These are phyloP conservation scores for Halotydeus destructor DNA, from an alignment of 1,140 invertebrate genomes.

Conservation along the genomic window DNA sequence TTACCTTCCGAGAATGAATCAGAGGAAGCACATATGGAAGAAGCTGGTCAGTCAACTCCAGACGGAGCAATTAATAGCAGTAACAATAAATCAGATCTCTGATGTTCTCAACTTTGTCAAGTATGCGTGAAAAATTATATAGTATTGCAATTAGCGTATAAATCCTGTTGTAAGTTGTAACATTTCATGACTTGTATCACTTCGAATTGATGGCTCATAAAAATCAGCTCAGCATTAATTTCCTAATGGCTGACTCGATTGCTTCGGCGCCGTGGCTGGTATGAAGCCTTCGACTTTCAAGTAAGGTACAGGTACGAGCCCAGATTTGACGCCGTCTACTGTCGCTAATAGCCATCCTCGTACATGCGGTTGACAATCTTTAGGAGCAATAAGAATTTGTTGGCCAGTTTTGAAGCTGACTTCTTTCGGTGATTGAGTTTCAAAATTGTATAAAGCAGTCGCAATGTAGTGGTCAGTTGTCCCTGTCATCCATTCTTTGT, in stretches of 20 bases:
- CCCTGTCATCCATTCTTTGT: conserved; percentile 36
- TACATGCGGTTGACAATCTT: conserved; percentile 23
- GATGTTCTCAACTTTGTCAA: too few relatives aligned
- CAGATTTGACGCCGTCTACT: conserved; percentile 40
- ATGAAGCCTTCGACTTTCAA: too few relatives aligned
- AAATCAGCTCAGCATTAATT: too few relatives aligned
- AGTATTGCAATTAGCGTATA: neutral
- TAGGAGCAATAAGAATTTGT: conserved; percentile 54
- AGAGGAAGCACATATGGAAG: neutral
- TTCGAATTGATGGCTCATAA: too few relatives aligned
- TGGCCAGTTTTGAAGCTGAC: conserved; percentile 51
- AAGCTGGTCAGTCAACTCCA: too few relatives aligned
- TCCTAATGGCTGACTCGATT: too few relatives aligned
- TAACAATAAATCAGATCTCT: too few relatives aligned
- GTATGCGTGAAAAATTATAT: neutral
- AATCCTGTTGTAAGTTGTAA: conserved; percentile 20
- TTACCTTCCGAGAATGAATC: neutral
- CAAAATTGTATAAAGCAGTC: conserved; percentile 51
- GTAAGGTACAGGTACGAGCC: conserved; percentile 62
- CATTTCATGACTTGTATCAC: too few relatives aligned
- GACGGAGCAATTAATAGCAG: too few relatives aligned
- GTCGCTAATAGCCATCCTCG: conserved; percentile 28
- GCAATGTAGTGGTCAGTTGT: conserved; percentile 43
- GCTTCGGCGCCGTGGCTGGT: too few relatives aligned
- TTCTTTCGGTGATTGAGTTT: conserved; percentile 44